Evolutionary conservation across 2,888 invertebrate genomes (phyloP).

Genomic region (Blastobasis adustella): DNA sequence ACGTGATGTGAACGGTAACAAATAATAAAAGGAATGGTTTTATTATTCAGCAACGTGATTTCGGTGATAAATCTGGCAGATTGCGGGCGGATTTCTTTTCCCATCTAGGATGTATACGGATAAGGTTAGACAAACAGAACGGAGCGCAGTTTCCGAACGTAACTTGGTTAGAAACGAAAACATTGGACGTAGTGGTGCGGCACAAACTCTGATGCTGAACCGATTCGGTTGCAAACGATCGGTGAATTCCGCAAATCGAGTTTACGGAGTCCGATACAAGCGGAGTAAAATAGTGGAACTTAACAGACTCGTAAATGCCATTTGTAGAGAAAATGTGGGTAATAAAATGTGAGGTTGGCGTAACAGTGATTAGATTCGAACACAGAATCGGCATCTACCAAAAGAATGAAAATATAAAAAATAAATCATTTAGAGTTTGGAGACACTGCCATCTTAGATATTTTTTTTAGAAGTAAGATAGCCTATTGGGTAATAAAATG

Average conservation of each 20-base stretch:
- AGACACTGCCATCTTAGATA: too few species aligned
- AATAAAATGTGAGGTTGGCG: too few species aligned
- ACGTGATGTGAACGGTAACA: conserved; percentile 1
- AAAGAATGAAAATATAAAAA: too few species aligned
- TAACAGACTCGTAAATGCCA: background rate
- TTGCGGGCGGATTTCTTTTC: background rate
- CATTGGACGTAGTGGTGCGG: conserved; percentile 13
- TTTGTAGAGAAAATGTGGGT: background rate
- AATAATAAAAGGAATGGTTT: conserved; percentile 4
- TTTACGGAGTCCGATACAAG: conserved; percentile 12
- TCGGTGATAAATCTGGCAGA: conserved; percentile 1
- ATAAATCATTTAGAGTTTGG: too few species aligned
- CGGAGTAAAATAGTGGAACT: background rate
- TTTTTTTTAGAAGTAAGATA: too few species aligned
- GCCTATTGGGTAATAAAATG: too few species aligned
- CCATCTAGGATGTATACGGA: background rate
- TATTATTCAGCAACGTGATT: conserved; percentile 1
- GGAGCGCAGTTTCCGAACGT: conserved; percentile 3
- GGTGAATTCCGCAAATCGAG: conserved; percentile 16
- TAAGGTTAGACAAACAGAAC: conserved; percentile 5
- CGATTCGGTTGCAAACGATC: conserved; percentile 15
- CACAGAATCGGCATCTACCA: too few species aligned
- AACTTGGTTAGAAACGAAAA: conserved; percentile 17
- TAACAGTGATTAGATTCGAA: too few species aligned
- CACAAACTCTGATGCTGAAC: conserved; percentile 11